Evolutionary conservation across 2,888 invertebrate species (phyloP).

Genomic region (Stomorhina lunata): DNA sequence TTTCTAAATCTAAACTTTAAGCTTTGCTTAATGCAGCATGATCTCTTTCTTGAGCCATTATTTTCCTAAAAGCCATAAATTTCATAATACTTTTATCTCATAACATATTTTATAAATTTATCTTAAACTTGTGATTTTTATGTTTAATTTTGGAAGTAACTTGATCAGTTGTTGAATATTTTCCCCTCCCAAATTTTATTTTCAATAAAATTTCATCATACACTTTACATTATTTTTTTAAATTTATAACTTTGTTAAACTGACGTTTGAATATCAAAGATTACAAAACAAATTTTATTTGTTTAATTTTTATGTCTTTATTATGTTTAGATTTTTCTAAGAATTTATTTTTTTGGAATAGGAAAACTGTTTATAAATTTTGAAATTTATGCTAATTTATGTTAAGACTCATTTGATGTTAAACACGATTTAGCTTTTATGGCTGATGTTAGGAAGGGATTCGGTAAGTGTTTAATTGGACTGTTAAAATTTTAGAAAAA

Average conservation of each 20-base stretch:
- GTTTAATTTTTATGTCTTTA: background rate
- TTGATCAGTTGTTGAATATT: slow-evolving; percentile 37
- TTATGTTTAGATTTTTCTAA: background rate
- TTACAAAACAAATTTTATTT: background rate
- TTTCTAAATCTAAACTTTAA: too few relatives aligned
- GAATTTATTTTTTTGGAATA: background rate
- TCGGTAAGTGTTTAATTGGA: background rate
- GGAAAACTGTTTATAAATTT: background rate
- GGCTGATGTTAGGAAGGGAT: background rate
- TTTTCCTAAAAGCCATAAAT: background rate
- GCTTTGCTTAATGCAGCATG: background rate
- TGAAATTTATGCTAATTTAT: background rate
- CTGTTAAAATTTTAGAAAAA: background rate
- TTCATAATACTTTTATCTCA: background rate
- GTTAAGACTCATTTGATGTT: background rate
- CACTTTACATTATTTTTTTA: background rate
- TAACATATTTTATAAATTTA: background rate
- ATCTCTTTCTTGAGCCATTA: background rate
- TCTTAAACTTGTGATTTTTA: slow-evolving; percentile 51
- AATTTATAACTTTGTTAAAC: slow-evolving; percentile 4
- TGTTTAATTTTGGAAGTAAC: slow-evolving; percentile 44
- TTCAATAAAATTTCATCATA: background rate
- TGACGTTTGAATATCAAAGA: slow-evolving; percentile 5
- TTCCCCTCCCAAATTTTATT: slow-evolving; percentile 6
- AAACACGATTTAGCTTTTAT: background rate